Evolutionary conservation across 2,797 vertebrate species (phyloP), one percentile per base, ranked within the genome.

Genomic region (Chelonia mydas): DNA sequence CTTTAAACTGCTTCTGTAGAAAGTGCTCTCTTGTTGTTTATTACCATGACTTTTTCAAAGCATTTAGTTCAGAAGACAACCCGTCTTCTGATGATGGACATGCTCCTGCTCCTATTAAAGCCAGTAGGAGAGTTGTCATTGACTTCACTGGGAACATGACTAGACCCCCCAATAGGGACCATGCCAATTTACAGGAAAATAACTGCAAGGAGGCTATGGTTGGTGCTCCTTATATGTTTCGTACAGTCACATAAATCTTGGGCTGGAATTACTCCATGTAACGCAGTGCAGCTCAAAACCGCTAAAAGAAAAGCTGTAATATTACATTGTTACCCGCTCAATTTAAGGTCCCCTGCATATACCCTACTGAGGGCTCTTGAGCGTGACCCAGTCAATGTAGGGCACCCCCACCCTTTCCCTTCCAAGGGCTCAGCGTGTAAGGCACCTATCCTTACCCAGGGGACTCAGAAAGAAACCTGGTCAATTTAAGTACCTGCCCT

Each of bases 281-380:
- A 51, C 17, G 74, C 15, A 16, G 37, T 83, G 50, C 54, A 80
- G 28, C 54, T 81, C 45, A 90, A 57, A 86, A 83, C 27, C n/a
- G 61, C 68, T 4, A 54, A 54, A 54, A 47, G 78, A 78, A 83
- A 41, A 19, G 28, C 0, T 47, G 0, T 50, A 1, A 2, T 55
- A 72, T 7, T 8, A 68, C 21, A 27, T 76, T 84, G 54, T 54
- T 25, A 54, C 54, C 23, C 1, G 21, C 23, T 54, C 54, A 54
- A 54, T 54, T 54, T 54, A 54, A 54, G 54, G 54, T 21, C 23
- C 21, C 53, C 53, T 1, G 8, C 53, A 53, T 54, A 54, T 54
- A 54, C 54, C 23, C 21, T 23, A 54, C 54, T 4, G 23, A 54
- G 8, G 54, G 21, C 21, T 54, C 23, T 25, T 25, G 54, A 41